Evolutionary conservation across 1,140 invertebrate species (phyloP).

Genomic region (Ptiloglossa arizonensis): DNA sequence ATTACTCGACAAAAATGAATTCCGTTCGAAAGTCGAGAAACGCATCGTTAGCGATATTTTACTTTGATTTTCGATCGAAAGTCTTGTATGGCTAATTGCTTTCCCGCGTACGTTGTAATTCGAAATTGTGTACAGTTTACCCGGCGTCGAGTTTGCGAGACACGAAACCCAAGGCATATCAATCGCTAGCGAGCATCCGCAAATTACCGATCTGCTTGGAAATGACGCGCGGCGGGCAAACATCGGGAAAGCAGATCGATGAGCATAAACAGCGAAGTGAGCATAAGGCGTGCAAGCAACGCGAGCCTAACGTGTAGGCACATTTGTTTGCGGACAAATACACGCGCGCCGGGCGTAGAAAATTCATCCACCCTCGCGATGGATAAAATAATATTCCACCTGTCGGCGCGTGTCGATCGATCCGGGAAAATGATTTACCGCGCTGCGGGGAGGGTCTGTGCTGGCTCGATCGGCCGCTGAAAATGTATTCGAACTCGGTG

Average conservation of each 20-base stretch:
- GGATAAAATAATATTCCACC: slow-evolving; percentile 12
- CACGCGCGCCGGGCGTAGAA: background rate
- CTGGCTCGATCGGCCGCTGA: background rate
- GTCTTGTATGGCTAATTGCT: too few species aligned
- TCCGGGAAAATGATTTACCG: too few species aligned
- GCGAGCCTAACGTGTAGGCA: slow-evolving; percentile 15
- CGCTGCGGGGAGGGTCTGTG: too few species aligned
- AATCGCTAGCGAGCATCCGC: slow-evolving; percentile 12
- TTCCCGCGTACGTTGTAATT: too few species aligned
- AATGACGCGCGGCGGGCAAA: slow-evolving; percentile 27
- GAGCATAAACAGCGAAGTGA: slow-evolving; percentile 28
- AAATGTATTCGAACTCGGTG: background rate
- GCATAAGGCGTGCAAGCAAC: slow-evolving; percentile 12
- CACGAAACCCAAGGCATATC: background rate
- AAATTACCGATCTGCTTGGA: slow-evolving; percentile 36
- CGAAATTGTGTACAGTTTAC: too few species aligned
- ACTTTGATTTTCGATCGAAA: too few species aligned
- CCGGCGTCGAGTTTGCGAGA: too few species aligned
- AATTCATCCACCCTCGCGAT: slow-evolving; percentile 15
- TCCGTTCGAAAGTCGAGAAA: too few species aligned
- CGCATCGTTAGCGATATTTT: too few species aligned
- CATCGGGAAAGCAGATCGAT: slow-evolving; percentile 36
- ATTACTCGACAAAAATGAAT: too few species aligned
- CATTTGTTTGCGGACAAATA: slow-evolving; percentile 23
- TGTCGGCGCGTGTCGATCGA: slow-evolving; percentile 3